A percentile compares a stretch with the other conserved stretches of the same genome.
Evolutionary conservation across 2,888 invertebrate genomes (phyloP).

Genomic region (Octodonta nipae): DNA sequence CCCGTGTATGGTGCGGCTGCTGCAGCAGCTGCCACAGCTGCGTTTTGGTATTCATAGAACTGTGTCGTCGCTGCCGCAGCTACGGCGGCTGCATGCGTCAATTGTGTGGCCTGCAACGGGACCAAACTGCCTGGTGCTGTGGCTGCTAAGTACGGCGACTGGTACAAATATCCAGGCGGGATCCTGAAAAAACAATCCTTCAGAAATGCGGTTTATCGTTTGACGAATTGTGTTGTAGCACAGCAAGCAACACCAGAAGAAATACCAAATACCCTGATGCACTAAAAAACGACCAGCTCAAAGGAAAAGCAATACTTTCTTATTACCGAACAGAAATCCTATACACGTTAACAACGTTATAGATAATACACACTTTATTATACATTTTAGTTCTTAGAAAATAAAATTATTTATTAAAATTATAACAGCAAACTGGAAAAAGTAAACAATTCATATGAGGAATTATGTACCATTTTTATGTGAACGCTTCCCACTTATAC

Average conservation of each 20-base stretch:
- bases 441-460: too few species aligned
- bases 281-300: too few species aligned
- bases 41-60: conserved; percentile 60
- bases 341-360: too few species aligned
- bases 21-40: conserved; percentile 54
- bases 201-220: conserved; percentile 1
- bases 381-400: too few species aligned
- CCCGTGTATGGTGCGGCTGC: conserved; percentile 54
- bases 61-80: conserved; percentile 69
- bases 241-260: conserved; percentile 35
- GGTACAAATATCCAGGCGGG: conserved; percentile 65
- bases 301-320: too few species aligned
- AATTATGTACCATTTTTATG: too few species aligned
- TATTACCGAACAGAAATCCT: too few species aligned
- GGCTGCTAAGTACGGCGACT: conserved; percentile 57
- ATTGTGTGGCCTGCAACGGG: conserved; percentile 50
- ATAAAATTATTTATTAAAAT: too few species aligned
- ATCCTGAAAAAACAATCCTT: conserved; percentile 45
- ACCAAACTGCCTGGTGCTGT: conserved; percentile 52
- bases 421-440: too few species aligned
- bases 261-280: conserved; percentile 26
- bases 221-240: conserved; percentile 18
- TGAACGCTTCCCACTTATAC: too few species aligned
- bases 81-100: conserved; percentile 63
- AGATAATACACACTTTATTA: too few species aligned